phyloP scores from a whole-genome alignment of 2,113 vertebrate species.

The Onychorhynchus coronatus region DNA sequence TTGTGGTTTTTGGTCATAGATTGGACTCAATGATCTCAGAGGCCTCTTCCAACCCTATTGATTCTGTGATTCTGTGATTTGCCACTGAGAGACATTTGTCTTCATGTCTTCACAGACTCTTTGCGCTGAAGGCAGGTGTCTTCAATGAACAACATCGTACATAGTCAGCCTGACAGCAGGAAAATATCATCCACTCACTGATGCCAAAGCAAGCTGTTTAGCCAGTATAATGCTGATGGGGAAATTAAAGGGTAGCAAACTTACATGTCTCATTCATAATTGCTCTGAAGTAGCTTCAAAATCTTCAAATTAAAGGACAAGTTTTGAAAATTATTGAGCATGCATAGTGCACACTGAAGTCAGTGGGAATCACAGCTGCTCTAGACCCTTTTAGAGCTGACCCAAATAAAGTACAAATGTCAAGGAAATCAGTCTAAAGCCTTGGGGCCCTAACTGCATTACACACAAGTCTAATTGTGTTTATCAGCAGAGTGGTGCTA shows the following conservation, averaged over 20 bases:
- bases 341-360: not conserved
- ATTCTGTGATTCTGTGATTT: not conserved
- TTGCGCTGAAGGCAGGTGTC: not conserved
- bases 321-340: conserved; percentile 1
- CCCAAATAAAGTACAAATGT: conserved; percentile 16
- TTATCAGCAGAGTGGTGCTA: conserved; percentile 13
- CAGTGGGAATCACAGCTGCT: not conserved
- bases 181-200: not conserved
- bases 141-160: not conserved
- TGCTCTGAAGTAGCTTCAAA: not conserved
- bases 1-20: not conserved
- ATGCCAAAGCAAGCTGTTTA: not conserved
- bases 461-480: conserved; percentile 2
- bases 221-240: not conserved
- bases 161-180: not conserved
- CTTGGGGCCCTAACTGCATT: not conserved
- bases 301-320: not conserved
- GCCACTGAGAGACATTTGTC: not conserved
- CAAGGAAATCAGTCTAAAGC: not conserved
- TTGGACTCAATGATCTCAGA: not conserved
- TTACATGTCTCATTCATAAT: not conserved
- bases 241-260: not conserved
- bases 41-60: not conserved
- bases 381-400: not conserved
- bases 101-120: not conserved